Base-by-base conservation (phyloP, 1,140 invertebrate species). In the Calephelis nemesis region DNA sequence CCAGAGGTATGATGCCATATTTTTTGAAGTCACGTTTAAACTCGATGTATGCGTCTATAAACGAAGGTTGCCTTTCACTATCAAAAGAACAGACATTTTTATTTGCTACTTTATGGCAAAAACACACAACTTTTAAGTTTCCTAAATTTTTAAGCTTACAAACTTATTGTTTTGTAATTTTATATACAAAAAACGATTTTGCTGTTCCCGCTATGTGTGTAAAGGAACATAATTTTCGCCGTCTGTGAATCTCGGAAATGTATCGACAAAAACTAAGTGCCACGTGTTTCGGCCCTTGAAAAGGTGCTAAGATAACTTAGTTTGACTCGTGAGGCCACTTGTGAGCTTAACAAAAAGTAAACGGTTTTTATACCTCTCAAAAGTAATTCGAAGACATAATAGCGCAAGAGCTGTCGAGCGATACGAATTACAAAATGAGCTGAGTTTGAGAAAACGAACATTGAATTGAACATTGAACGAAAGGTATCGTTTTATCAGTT, bases 301-400 rank as follows among this genome's bases (percentile, higher is more conserved):
- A 65, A 65, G 63, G 63, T 65, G 63, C 63, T 50, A 52, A 65
- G 63, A 50, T 65, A 65, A 65, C 48, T 65, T 65, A 52, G 47
- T 64, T 49, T 50, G 49, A 40, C 58, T 65, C 63, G 63, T 65
- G 48, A 65, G 48, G 47, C 48, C 63, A 50, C 49, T 30, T 50
- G 63, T 12, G 13, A 9, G 19, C 5, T 50, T 39, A 15, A 65
- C 48, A 49, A 49, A 65, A 65, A 65, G 30, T 65, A 48, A n/a
- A 47, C n/a, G 13, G 13, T 65, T 65, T 65, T 49, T 50, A 39
- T 19, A 40, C 40, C 50, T 13, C 39, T 15, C n/a, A 50, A 48
- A 49, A 49, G 47, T 65, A 65, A 65, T 60, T 58, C 30, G 54
- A 30, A 39, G 30, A n/a, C 58, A 60, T 40, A 60, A 40, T 40